Base-by-base conservation (phyloP, 2,113 vertebrate genomes). In the Coptodon bakossiorum region DNA sequence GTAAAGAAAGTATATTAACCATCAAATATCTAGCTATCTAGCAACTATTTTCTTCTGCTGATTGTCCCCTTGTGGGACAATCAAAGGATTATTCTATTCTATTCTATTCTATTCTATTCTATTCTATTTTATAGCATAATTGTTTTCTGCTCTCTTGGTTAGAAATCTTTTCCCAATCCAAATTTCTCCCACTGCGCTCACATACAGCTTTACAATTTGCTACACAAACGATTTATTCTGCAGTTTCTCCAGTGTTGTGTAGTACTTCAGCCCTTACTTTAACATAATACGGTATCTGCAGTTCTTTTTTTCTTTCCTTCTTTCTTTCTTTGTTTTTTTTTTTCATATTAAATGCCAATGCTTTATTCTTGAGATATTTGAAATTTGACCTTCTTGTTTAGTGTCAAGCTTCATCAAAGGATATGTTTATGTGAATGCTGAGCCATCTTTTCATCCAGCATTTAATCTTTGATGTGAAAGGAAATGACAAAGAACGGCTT, bases 401-500 rank as follows among this genome's bases (percentile, higher is more conserved):
- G 29, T 81, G 85, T 24, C 3, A 5, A 40, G 56, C 27, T 80
- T 86, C 57, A 29, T 86, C 57, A 76, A 14, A 73, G 3, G 1
- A 79, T 38, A 63, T 61, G 17, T 87, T 84, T 38, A 89, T 87
- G 84, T 43, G 76, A 82, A 87, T 27, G 2, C 24, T 80, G 80
- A 81, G 11, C 31, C 54, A n/a, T n/a, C 61, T 38, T 66, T 66
- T 66, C 61, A 22, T 34, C 68, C 2, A 7, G 13, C 79, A 48
- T 88, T 83, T 86, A 43, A 85, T 89, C 82, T 84, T 80, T 66
- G 59, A 48, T 92, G 87, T 87, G 82, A 90, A 90, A 89, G 82
- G 71, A 92, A 80, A 63, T 24, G 1, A 14, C 68, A 36, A 82
- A 61, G 22, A 63, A 40, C 3, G 0, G 17, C 61, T 38, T 66